Evolutionary conservation across 1,140 invertebrate genomes (phyloP), one percentile per base, ranked within the genome.

Genomic region (Bombus breviceps): DNA sequence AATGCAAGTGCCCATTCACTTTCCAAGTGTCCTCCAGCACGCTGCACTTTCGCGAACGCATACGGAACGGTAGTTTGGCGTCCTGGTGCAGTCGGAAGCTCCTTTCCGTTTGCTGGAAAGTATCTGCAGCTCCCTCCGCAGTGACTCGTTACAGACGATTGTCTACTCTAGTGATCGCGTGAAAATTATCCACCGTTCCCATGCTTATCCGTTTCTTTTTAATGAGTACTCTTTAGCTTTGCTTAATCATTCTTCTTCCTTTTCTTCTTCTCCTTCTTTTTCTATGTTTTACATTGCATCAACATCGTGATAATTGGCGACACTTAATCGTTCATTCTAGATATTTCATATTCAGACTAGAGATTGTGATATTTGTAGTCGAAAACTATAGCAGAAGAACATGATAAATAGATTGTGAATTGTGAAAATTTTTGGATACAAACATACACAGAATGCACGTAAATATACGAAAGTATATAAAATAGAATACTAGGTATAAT

Each of bases 1-100:
- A 89, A 89, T 88, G 88, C 88, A 86, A 88, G 83, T 79, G 69
- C 53, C 87, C 81, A 88, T 89, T 88, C 83, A 88, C 57, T 80
- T 85, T 32, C 75, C 68, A n/a, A 81, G 64, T 66, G 83, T 82
- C 78, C 75, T 85, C 47, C 47, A 64, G 66, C 25, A 66, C 41
- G 62, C 83, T 79, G 83, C 75, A 62, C n/a, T 83, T 84, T 81
- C 62, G 78, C 80, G 34, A 86, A 39, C 47, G 86, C 82, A 81
- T 75, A 82, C 47, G 78, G 81, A 77, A 73, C 73, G 37, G 41
- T 69, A 75, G 59, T 89, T 86, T 72, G 53, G n/a, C 53, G 66
- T 72, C 39, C 53, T 64, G 32, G 80, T 71, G 25, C 57, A 34
- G 68, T 32, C 64, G 41, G 77, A 85, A 53, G 39, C 71, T 47